Conservation (phyloP, 2,888 invertebrate genomes). For the Spisula subtruncata region DNA sequence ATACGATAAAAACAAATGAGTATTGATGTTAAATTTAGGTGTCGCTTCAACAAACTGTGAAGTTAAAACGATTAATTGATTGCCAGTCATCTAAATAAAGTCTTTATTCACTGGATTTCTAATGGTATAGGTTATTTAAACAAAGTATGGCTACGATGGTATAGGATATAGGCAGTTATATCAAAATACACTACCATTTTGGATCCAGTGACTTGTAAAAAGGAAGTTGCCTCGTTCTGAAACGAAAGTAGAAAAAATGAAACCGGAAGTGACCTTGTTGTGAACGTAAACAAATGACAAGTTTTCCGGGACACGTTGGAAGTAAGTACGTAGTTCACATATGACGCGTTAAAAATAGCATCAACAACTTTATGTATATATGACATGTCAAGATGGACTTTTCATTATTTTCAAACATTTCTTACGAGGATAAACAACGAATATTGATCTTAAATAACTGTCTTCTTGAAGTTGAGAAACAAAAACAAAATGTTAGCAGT, state of each 20-base stretch:
- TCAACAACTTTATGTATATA: constrained; percentile 21
- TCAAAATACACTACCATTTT: constrained; percentile 67
- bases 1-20: not conserved
- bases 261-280: constrained; percentile 52
- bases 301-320: constrained; percentile 78
- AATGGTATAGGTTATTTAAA: not conserved
- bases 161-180: constrained; percentile 18
- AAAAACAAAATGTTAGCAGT: constrained; percentile 47
- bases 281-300: constrained; percentile 68
- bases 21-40: not conserved
- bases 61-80: not conserved
- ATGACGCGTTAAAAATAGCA: constrained; percentile 57
- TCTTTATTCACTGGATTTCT: too few species aligned
- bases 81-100: not conserved
- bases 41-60: not conserved
- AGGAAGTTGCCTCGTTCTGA: constrained; percentile 72
- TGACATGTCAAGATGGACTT: constrained; percentile 37
- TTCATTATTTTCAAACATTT: not conserved
- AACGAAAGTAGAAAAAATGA: constrained; percentile 57
- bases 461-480: not conserved
- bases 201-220: constrained; percentile 69
- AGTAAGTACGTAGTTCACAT: constrained; percentile 54
- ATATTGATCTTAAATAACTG: not conserved
- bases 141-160: not conserved
- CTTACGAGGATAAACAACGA: not conserved